Evolutionary conservation across 1,140 invertebrate genomes (phyloP), one percentile per base, ranked within the genome.

Genomic region (Colletes gigas): DNA sequence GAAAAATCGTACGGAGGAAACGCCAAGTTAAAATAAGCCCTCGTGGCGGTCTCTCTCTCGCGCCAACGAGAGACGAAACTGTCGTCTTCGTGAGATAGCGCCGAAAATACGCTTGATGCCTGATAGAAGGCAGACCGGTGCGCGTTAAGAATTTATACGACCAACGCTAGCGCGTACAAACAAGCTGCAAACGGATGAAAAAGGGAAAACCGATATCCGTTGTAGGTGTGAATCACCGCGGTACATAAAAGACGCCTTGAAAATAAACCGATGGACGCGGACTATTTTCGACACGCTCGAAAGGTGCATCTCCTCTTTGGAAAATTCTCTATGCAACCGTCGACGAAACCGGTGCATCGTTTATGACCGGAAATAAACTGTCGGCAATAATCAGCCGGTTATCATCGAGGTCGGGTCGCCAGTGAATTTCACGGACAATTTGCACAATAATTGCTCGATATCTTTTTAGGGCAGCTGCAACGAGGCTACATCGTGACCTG

Each of bases 11-110:
- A 59, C 59, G 72, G 44, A 62, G 52, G 65, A 81, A 81, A 70
- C 55, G n/a, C n/a, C 66, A 14, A 54, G 79, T 74, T 81, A 81
- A 81, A 81, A 81, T 81, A 81, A 81, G 57, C 74, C 17, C 19
- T 30, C 0, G 17, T 19, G 21, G 14, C n/a, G 19, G 57, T 60
- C 73, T 54, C 50, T 54, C 50, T 55, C 62, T 75, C 71, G 14
- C 4, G 12, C 8, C 5, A 0, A 17, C 19, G 52, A 19, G 52
- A 69, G 65, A 76, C 19, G 52, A n/a, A 15, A 30, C 21, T 21
- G 47, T 75, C 21, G 47, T 77, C 50, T 81, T 70, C 39, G 19
- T 63, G 69, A 76, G 79, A 70, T 21, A 55, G 59, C 52, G 50
- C 39, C 66, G 55, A 77, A 81, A 81, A 81, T 81, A 81, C 59